Evolutionary conservation across 23 tunicate genomes (phyloP).

Genomic region (Halocynthia roretzi): DNA sequence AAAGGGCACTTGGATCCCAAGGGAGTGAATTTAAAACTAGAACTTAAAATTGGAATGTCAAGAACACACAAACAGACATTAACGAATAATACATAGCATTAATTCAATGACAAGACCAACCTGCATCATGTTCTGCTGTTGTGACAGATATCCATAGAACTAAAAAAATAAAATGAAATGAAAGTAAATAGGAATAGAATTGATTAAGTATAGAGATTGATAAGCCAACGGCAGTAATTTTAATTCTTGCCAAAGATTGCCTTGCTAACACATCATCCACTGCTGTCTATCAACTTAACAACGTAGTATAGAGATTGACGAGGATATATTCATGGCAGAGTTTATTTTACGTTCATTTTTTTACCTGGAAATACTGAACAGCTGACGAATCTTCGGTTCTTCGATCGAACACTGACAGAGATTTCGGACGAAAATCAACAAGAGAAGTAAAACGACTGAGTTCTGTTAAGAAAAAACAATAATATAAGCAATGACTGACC

Average conservation of each 20-base stretch:
- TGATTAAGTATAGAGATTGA: background rate
- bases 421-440: slow-evolving; percentile 56
- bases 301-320: background rate
- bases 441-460: slow-evolving; percentile 39
- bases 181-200: background rate
- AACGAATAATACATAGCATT: no score
- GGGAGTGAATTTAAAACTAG: no score
- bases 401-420: slow-evolving; percentile 69
- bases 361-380: slow-evolving; percentile 96
- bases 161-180: slow-evolving; percentile 27
- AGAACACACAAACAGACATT: background rate
- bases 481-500: no score
- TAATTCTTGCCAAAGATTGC: background rate
- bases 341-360: no score
- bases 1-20: no score
- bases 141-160: slow-evolving; percentile 98
- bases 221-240: no score
- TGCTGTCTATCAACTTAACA: background rate
- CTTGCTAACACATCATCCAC: background rate
- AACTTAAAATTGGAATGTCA: no score
- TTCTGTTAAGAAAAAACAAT: slow-evolving; percentile 27
- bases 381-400: slow-evolving; percentile 94
- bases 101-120: slow-evolving; percentile 3
- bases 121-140: slow-evolving; percentile 99
- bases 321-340: background rate